These are phyloP conservation scores for Pelecanus crispus DNA, from an alignment of 2,113 vertebrate species.

Conservation along the genomic window DNA sequence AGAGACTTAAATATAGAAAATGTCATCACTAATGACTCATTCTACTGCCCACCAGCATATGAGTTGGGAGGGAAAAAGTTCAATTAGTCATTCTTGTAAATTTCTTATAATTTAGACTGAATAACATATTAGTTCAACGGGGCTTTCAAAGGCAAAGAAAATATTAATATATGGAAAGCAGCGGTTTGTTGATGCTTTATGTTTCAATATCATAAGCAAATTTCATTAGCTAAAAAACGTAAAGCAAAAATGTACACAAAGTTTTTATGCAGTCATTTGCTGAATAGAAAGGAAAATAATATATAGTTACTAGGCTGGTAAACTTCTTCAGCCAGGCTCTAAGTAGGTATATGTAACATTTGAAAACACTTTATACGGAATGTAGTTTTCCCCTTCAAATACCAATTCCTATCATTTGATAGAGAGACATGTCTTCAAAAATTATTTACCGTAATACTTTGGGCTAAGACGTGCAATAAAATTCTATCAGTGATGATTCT, in stretches of 20 bases:
- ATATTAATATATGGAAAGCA: neutral
- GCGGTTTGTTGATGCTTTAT: neutral
- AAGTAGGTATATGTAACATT: neutral
- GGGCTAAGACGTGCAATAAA: neutral
- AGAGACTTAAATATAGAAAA: neutral
- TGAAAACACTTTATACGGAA: neutral
- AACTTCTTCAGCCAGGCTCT: neutral
- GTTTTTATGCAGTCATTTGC: neutral
- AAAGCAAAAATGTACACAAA: neutral
- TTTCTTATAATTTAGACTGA: neutral
- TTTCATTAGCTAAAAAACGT: neutral
- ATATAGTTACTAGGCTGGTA: neutral
- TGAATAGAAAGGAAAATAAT: neutral
- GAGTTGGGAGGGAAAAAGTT: neutral
- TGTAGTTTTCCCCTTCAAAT: neutral
- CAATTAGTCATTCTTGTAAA: neutral
- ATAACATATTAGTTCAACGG: neutral
- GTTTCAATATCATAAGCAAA: neutral
- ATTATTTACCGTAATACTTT: neutral
- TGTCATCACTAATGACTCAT: neutral
- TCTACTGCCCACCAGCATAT: neutral
- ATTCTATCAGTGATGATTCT: neutral
- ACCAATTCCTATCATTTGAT: neutral
- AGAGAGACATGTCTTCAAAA: neutral
- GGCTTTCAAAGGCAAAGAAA: neutral